These are phyloP conservation scores for Ophion slaviceki DNA, from an alignment of 2,888 invertebrate genomes.

Conservation along the genomic window DNA sequence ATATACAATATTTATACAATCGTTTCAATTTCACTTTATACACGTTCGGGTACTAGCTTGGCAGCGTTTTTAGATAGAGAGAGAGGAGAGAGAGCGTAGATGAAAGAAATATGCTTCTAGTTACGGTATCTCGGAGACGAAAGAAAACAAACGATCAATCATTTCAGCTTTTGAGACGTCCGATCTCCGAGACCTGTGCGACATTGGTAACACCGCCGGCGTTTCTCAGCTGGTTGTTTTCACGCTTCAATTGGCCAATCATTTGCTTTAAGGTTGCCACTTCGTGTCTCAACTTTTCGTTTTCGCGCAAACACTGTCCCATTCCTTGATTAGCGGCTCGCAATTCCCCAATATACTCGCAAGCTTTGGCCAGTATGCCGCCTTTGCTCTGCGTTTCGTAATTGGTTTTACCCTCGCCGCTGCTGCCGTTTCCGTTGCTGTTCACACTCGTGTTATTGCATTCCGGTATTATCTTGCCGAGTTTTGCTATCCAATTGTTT, in stretches of 20 bases:
- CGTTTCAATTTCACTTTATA: slow-evolving; percentile 65
- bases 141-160: slow-evolving; percentile 30
- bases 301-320: slow-evolving; percentile 87
- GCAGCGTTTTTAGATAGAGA: slow-evolving; percentile 1
- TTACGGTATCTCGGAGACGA: slow-evolving; percentile 4
- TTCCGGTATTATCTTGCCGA: slow-evolving; percentile 95
- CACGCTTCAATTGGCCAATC: slow-evolving; percentile 89
- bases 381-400: slow-evolving; percentile 91
- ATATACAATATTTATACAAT: slow-evolving; percentile 67
- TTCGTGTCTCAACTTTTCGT: slow-evolving; percentile 89
- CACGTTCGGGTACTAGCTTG: slow-evolving; percentile 68
- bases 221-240: slow-evolving; percentile 89
- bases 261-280: slow-evolving; percentile 89
- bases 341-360: slow-evolving; percentile 95
- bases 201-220: slow-evolving; percentile 32
- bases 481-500: slow-evolving; percentile 97
- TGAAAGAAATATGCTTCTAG: slow-evolving; percentile 31
- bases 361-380: slow-evolving; percentile 97
- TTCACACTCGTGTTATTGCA: slow-evolving; percentile 82
- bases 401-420: slow-evolving; percentile 81
- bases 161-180: slow-evolving; percentile 63
- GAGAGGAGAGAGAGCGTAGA: slow-evolving; percentile 34
- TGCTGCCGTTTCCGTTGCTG: slow-evolving; percentile 76
- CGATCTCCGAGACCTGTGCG: slow-evolving; percentile 40
- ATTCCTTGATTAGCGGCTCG: slow-evolving; percentile 91